phyloP scores from a whole-genome alignment of 2,888 invertebrate genomes.

The Pterobdella sp. region DNA sequence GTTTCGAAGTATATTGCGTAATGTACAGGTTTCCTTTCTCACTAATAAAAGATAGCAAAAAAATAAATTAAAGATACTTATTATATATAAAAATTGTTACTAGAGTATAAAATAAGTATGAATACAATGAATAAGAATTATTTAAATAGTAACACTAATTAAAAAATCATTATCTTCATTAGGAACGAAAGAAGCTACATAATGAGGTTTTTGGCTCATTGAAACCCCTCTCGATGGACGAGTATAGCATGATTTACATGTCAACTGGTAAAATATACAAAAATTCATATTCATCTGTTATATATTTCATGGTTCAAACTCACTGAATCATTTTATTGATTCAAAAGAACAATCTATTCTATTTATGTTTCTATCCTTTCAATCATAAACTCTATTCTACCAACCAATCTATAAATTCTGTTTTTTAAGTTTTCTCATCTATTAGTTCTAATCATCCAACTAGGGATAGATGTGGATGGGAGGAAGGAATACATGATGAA shows the following conservation, averaged over 20 bases:
- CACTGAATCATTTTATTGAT: no score
- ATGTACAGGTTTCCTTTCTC: no score
- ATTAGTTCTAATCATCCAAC: background rate
- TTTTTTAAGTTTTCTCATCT: no score
- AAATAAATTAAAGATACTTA: background rate
- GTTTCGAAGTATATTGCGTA: no score
- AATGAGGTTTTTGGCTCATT: slow-evolving; percentile 44
- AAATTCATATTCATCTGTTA: no score
- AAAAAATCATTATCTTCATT: background rate
- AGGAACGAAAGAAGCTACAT: slow-evolving; percentile 36
- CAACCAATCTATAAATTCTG: no score
- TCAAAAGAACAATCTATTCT: no score
- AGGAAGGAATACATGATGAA: slow-evolving; percentile 41
- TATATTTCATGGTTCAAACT: no score
- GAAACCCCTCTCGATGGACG: slow-evolving; percentile 42
- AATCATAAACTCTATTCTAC: no score
- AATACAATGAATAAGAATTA: background rate
- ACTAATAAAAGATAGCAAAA: background rate
- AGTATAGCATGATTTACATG: slow-evolving; percentile 44
- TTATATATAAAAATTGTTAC: background rate
- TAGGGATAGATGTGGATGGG: slow-evolving; percentile 46
- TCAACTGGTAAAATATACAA: slow-evolving; percentile 40
- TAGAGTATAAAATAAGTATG: background rate
- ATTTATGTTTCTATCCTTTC: no score
- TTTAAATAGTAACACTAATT: background rate